phyloP scores from a whole-genome alignment of 1,140 invertebrate genomes.

The Pseudomyrmex cubaensis region DNA sequence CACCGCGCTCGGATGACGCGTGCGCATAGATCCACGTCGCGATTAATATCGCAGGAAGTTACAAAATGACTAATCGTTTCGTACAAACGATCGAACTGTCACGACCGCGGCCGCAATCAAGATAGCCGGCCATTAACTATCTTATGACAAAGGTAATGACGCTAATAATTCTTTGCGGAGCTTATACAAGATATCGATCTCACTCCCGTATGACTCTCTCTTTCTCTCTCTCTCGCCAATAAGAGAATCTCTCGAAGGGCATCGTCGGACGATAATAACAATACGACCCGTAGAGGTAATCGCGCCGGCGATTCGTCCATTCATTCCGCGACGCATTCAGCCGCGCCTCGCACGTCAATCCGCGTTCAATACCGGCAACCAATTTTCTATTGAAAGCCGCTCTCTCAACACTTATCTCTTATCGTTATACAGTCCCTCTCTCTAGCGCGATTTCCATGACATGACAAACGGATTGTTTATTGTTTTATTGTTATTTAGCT shows the following conservation, averaged over 20 bases:
- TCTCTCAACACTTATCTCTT: not conserved
- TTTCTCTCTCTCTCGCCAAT: slow-evolving; percentile 23
- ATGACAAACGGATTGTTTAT: not conserved
- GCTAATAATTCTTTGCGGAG: slow-evolving; percentile 56
- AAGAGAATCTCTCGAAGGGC: slow-evolving; percentile 30
- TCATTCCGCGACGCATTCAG: slow-evolving; percentile 46
- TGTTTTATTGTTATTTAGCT: not conserved
- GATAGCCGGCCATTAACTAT: slow-evolving; percentile 59
- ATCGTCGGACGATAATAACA: slow-evolving; percentile 42
- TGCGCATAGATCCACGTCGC: slow-evolving; percentile 53
- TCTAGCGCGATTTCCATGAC: not conserved
- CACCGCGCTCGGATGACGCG: slow-evolving; percentile 34
- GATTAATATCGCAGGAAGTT: slow-evolving; percentile 54
- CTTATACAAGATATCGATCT: slow-evolving; percentile 54
- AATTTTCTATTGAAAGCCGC: slow-evolving; percentile 36
- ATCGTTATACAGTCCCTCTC: not conserved
- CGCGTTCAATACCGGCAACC: slow-evolving; percentile 17
- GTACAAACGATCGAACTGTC: slow-evolving; percentile 58
- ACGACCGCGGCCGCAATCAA: slow-evolving; percentile 45
- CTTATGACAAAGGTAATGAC: slow-evolving; percentile 62
- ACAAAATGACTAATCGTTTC: slow-evolving; percentile 61
- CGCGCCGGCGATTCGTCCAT: slow-evolving; percentile 40
- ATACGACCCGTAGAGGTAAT: slow-evolving; percentile 42
- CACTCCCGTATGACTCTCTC: slow-evolving; percentile 26
- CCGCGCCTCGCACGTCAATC: slow-evolving; percentile 64